These are phyloP conservation scores for Nomia melanderi DNA, from an alignment of 1,140 invertebrate species.

Conservation along the genomic window DNA sequence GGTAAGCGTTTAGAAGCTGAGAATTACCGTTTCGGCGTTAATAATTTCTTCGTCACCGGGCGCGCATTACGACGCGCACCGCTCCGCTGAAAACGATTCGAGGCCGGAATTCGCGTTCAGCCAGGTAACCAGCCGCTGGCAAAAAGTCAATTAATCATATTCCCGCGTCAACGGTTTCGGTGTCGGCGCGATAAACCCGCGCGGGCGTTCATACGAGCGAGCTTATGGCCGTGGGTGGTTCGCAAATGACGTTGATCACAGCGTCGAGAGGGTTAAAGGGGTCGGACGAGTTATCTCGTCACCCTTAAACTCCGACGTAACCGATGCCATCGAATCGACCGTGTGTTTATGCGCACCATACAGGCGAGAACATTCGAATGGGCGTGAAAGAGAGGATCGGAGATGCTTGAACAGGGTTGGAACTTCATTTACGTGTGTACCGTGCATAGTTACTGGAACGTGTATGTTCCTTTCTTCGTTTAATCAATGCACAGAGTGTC, in stretches of 20 bases:
- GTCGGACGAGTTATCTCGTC: conserved; percentile 5
- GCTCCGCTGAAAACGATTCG: not conserved
- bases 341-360: not conserved
- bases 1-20: too few relatives aligned
- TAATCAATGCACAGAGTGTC: too few relatives aligned
- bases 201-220: not conserved
- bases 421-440: too few relatives aligned
- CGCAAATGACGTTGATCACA: not conserved
- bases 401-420: too few relatives aligned
- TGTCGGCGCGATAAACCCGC: not conserved
- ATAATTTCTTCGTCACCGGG: not conserved
- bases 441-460: too few relatives aligned
- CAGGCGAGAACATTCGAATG: not conserved
- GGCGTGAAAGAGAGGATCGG: too few relatives aligned
- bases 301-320: conserved; percentile 28
- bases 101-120: not conserved
- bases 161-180: conserved; percentile 2
- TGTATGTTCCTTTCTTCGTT: too few relatives aligned
- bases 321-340: not conserved
- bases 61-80: not conserved
- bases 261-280: not conserved
- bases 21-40: too few relatives aligned
- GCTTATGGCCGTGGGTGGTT: not conserved
- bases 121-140: not conserved
- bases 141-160: conserved; percentile 11